phyloP scores from a whole-genome alignment of 2,797 vertebrate species.

The Denticeps clupeoides region DNA sequence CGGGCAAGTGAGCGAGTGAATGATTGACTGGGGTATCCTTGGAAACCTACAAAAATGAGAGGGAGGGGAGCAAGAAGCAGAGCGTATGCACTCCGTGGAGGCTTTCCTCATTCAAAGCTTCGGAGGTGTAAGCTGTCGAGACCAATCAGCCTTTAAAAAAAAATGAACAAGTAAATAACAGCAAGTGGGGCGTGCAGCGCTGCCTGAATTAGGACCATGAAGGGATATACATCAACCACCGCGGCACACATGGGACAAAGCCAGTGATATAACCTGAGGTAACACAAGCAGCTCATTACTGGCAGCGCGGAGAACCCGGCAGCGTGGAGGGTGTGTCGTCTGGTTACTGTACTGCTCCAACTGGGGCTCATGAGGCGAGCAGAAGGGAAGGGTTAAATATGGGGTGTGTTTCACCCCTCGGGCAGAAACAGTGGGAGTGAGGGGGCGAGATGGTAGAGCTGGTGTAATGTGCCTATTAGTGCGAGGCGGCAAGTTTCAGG shows the following conservation, averaged over 20 bases:
- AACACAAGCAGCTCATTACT: no score
- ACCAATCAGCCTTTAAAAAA: neutral
- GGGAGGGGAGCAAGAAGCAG: slow-evolving; percentile 11
- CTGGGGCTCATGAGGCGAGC: neutral
- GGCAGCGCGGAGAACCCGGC: no score
- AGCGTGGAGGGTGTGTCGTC: neutral
- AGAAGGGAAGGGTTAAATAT: slow-evolving; percentile 23
- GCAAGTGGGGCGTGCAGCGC: neutral
- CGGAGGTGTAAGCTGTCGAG: neutral
- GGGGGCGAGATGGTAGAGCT: slow-evolving; percentile 2
- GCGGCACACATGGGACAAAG: no score
- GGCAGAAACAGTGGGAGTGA: slow-evolving; percentile 17
- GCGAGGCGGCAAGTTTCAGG: no score
- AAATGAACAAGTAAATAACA: slow-evolving; percentile 1
- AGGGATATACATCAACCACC: neutral
- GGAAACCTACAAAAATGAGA: slow-evolving; percentile 38
- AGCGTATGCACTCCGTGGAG: neutral
- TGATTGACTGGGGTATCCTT: slow-evolving; percentile 32
- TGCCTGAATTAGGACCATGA: neutral
- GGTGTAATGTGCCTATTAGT: neutral
- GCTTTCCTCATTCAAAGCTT: neutral
- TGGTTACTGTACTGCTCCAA: slow-evolving; percentile 3
- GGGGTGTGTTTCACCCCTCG: slow-evolving; percentile 14
- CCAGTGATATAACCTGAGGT: no score
- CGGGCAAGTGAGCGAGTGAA: slow-evolving; percentile 19